These are phyloP conservation scores for Leucophenga varia DNA, from an alignment of 1,140 invertebrate species.

Conservation along the genomic window DNA sequence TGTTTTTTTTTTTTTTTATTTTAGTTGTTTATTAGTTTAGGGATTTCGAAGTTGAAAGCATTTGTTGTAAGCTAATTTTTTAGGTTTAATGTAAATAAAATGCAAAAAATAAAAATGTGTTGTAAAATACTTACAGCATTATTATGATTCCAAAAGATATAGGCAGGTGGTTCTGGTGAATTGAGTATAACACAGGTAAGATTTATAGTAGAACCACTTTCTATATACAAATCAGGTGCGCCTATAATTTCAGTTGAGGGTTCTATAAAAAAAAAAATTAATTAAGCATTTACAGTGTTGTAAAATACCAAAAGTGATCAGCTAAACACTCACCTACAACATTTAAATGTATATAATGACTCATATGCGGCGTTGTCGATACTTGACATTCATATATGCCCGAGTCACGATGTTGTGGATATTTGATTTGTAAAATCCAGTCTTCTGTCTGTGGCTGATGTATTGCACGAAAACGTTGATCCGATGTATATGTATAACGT, in stretches of 20 bases:
- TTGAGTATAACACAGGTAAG: conserved; percentile 87
- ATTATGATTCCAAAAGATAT: conserved; percentile 92
- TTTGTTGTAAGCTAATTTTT: no score
- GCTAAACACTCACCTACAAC: conserved; percentile 75
- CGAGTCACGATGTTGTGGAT: conserved; percentile 77
- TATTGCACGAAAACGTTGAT: conserved; percentile 83
- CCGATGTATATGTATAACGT: conserved; percentile 86
- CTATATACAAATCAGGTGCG: conserved; percentile 85
- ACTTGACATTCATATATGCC: conserved; percentile 89
- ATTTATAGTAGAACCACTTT: conserved; percentile 89
- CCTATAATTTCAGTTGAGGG: conserved; percentile 87
- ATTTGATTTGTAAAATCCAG: conserved; percentile 85
- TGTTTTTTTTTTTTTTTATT: no score
- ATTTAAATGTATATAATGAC: conserved; percentile 81
- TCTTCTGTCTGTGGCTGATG: conserved; percentile 82
- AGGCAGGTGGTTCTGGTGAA: conserved; percentile 86
- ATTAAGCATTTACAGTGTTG: not conserved
- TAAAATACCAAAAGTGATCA: not conserved
- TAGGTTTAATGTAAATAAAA: no score
- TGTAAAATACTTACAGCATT: conserved; percentile 68
- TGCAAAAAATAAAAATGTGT: no score
- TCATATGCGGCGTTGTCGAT: conserved; percentile 84
- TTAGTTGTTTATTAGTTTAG: conserved; percentile 1
- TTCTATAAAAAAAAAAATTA: conserved; percentile 64
- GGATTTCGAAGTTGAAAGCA: no score